Percentiles rank a stretch among this genome's conserved stretches.
These are phyloP conservation scores for Sinhomidia bicolor DNA, from an alignment of 2,888 invertebrate genomes.

Conservation along the genomic window DNA sequence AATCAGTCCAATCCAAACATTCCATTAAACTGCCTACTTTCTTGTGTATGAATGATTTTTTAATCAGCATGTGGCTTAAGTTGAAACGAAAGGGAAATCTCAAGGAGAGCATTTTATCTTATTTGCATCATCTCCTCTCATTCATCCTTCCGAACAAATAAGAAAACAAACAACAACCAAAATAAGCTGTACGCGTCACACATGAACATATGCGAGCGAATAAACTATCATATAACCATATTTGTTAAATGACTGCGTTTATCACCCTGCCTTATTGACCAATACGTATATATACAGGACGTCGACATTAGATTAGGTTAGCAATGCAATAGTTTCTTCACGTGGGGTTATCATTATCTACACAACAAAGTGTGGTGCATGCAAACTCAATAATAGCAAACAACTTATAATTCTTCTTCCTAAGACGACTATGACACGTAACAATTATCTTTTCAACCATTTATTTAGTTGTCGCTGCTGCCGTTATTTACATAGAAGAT, in stretches of 20 bases:
- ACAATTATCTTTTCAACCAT: constrained; percentile 39
- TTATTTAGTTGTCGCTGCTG: neutral
- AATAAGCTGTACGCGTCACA: neutral
- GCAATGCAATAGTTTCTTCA: neutral
- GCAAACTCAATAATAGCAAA: neutral
- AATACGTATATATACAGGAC: neutral
- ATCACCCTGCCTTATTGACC: neutral
- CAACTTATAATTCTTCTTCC: neutral
- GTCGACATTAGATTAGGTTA: neutral
- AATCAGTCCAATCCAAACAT: neutral
- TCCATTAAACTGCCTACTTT: neutral
- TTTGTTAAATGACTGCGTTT: too few species aligned
- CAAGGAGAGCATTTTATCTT: constrained; percentile 47
- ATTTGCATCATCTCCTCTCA: neutral
- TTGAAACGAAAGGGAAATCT: constrained; percentile 59
- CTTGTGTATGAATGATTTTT: too few species aligned
- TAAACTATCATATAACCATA: too few species aligned
- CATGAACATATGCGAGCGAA: neutral
- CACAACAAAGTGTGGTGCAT: neutral
- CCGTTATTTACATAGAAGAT: neutral
- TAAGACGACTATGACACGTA: neutral
- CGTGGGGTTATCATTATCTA: too few species aligned
- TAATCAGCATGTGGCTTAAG: too few species aligned
- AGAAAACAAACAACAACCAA: too few species aligned
- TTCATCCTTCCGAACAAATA: neutral